Evolutionary conservation across 1,140 invertebrate species (phyloP), one percentile per base, ranked within the genome.

Genomic region (Heliconius eleuchia): DNA sequence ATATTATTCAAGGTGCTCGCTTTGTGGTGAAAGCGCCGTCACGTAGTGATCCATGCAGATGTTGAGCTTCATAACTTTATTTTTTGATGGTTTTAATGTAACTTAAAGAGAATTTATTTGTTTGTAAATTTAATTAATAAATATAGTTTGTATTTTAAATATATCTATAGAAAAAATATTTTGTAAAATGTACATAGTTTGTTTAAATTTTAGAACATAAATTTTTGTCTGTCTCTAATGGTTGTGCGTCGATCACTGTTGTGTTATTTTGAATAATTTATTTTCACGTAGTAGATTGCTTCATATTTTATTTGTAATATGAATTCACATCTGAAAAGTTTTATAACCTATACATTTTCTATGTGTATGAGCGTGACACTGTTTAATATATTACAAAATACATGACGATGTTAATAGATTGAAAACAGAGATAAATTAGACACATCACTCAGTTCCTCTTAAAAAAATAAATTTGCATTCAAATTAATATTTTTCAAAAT

Each of bases 201-300:
- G 50, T 52, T 19, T 13, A 30, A 66, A 9, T 30, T 66, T 66
- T 27, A 30, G 27, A 66, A 66, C 23, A 30, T 66, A 60, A 27
- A 66, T 66, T 66, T 66, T 66, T 30, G 23, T 66, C 19, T 16
- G 1, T 66, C 60, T 60, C 60, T 66, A 66, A 66, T 66, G 27
- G 60, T 30, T 30, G 9, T 66, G 60, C 60, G 27, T 66, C 60
- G 27, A 66, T 30, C 23, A 66, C 9, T 30, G 13, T 30, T 30
- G 60, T 66, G 23, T 66, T 66, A 30, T 66, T 66, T 66, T 66
- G 23, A 66, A 66, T 66, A 66, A 27, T 66, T 27, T 13, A 66
- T 66, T 66, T 66, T 27, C 9, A 30, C 11, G 27, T 30, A 30
- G 60, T 27, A 66, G 23, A 57, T 27, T 66, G 60, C 60, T 13